Conservation (phyloP, 2,888 invertebrate genomes). For the Eupeodes luniger region DNA sequence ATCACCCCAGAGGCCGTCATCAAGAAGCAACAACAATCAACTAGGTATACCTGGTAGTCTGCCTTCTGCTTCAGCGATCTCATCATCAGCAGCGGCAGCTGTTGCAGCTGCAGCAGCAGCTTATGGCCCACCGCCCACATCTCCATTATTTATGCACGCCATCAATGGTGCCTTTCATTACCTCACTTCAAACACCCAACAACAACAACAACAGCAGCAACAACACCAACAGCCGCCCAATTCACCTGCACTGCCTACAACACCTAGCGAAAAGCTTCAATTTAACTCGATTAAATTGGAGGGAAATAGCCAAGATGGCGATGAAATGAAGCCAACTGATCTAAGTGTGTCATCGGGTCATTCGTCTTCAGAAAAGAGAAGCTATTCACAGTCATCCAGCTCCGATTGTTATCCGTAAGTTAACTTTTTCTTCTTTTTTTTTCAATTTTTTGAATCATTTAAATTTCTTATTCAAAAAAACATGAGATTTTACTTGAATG, state of each 20-base stretch:
- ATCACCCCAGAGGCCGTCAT: conserved; percentile 81
- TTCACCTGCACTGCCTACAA: conserved; percentile 81
- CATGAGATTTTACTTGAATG: too few species aligned
- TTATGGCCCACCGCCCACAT: conserved; percentile 83
- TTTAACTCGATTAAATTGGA: conserved; percentile 82
- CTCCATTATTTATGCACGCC: conserved; percentile 84
- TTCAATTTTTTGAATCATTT: too few species aligned
- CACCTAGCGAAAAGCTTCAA: conserved; percentile 82
- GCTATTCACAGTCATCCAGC: conserved; percentile 77
- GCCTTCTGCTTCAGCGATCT: conserved; percentile 77
- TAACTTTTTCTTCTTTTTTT: background rate
- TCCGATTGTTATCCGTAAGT: conserved; percentile 84
- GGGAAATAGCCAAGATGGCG: conserved; percentile 83
- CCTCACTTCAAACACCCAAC: conserved; percentile 81
- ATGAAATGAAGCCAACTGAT: conserved; percentile 89
- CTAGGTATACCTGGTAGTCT: conserved; percentile 80
- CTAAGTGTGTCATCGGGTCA: conserved; percentile 85
- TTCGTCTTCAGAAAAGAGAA: conserved; percentile 78
- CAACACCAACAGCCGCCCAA: conserved; percentile 82
- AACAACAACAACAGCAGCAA: conserved; percentile 79
- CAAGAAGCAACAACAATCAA: conserved; percentile 78
- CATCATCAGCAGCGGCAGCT: conserved; percentile 82
- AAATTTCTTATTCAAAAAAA: too few species aligned
- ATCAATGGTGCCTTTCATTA: conserved; percentile 84
- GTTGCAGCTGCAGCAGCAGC: conserved; percentile 81